Evolutionary conservation across 1,140 invertebrate species (phyloP), one percentile per base, ranked within the genome.

Genomic region (Plodia interpunctella): DNA sequence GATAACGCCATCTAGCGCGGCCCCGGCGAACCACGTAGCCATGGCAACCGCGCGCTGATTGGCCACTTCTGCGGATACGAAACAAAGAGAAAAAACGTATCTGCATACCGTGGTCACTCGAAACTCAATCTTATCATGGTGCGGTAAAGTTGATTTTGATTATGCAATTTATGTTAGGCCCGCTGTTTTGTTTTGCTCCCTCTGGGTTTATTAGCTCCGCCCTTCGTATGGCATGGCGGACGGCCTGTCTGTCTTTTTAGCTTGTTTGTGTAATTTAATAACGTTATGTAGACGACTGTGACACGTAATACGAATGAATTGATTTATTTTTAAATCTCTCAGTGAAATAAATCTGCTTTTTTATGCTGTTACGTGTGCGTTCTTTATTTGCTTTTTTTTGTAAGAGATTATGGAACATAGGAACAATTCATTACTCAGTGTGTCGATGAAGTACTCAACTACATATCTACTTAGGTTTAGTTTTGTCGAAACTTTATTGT

Each of bases 31-130:
- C 65, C 60, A 55, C 73, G 81, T 83, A 60, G 75, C 67, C 63
- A 83, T 83, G 70, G 77, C 70, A 78, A 88, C 83, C 72, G 80
- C 63, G 66, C 76, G 72, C 77, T 88, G 76, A 87, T 88, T 88
- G 83, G 83, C 85, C 79, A 80, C 80, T 86, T 82, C 72, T 65
- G 18, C 58, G 51, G 35, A 32, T 49, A 38, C 21, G 28, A 54
- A 35, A 50, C 63, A 55, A 25, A 32, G 18, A 65, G 56, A 64
- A 84, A 79, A 65, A 67, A 35, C 55, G 58, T 72, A 83, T 82
- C 66, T 62, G 55, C 57, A 71, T 57, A 49, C 18, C 58, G 55
- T 54, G 25, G 25, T 58, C 60, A 76, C 67, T 79, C 70, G 60
- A 83, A 73, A 74, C 57, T 78, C 62, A 59, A 66, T 64, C 76